Evolutionary conservation across 2,113 vertebrate species (phyloP).

Genomic region (Gasterosteus nipponicus): DNA sequence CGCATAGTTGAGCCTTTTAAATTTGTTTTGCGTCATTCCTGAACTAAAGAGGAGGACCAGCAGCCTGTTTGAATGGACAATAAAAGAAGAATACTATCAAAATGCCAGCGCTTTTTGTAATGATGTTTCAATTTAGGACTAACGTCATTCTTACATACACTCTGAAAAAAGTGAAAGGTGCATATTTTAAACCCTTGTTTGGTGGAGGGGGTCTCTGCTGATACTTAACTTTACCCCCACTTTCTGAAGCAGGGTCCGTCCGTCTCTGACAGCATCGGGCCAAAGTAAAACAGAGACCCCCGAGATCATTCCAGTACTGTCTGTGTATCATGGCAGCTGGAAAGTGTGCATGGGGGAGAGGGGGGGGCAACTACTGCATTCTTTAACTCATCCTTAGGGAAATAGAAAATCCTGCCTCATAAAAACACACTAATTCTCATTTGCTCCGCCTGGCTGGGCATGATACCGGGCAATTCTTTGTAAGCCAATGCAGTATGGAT

Average conservation of each 20-base stretch:
- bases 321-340: conserved; percentile 10
- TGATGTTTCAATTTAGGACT: not conserved
- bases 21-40: not conserved
- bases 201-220: not conserved
- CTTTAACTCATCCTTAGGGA: conserved; percentile 50
- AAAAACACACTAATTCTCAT: conserved; percentile 52
- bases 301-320: conserved; percentile 6
- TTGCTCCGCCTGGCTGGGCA: conserved; percentile 47
- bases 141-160: not conserved
- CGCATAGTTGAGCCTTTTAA: not conserved
- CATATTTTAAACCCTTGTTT: not conserved
- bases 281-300: conserved; percentile 26
- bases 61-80: not conserved
- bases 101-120: not conserved
- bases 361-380: conserved; percentile 57
- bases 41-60: not conserved
- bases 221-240: not conserved
- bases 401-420: conserved; percentile 49
- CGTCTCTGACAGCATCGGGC: conserved; percentile 10
- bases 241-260: not conserved
- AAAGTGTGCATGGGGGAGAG: conserved; percentile 1
- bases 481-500: conserved; percentile 18
- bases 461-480: conserved; percentile 32
- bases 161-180: not conserved
- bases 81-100: not conserved